phyloP scores from a whole-genome alignment of 2,888 invertebrate genomes.

The Agrochola litura region DNA sequence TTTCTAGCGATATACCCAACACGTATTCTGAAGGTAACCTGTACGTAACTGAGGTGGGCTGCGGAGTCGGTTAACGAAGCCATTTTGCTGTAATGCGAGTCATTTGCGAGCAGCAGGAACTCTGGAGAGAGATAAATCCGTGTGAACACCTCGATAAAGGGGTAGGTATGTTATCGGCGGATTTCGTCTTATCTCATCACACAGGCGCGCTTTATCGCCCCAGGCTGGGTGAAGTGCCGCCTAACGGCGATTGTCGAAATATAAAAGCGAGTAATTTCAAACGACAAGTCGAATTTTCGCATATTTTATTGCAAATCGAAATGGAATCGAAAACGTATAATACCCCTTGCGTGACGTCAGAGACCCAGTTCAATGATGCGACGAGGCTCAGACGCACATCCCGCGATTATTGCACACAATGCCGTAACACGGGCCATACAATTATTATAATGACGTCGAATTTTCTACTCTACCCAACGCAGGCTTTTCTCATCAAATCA shows the following conservation, averaged over 20 bases:
- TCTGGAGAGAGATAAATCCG: conserved; percentile 67
- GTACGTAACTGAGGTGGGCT: conserved; percentile 24
- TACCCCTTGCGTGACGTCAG: conserved; percentile 14
- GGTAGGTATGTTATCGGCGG: conserved; percentile 60
- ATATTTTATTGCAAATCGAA: conserved; percentile 59
- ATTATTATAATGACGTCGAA: conserved; percentile 57
- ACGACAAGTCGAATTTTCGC: conserved; percentile 51
- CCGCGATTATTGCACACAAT: conserved; percentile 37
- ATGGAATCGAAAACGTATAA: conserved; percentile 49
- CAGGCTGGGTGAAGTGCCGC: conserved; percentile 31
- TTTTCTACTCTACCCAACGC: conserved; percentile 4
- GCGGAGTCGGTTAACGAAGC: conserved; percentile 70
- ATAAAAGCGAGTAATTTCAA: conserved; percentile 56
- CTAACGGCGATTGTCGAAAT: conserved; percentile 58
- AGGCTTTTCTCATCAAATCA: conserved; percentile 30
- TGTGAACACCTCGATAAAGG: conserved; percentile 64
- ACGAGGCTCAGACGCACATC: conserved; percentile 20
- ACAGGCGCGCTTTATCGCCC: conserved; percentile 51
- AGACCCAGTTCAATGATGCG: conserved; percentile 24
- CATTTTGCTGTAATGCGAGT: conserved; percentile 74
- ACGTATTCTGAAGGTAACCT: conserved; percentile 26
- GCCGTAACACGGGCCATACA: conserved; percentile 20
- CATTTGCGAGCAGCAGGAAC: conserved; percentile 71
- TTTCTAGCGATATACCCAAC: conserved; percentile 11
- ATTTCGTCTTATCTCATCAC: conserved; percentile 62